Evolutionary conservation across 2,113 vertebrate species (phyloP), one percentile per base, ranked within the genome.

Genomic region (Lamprotornis superbus): DNA sequence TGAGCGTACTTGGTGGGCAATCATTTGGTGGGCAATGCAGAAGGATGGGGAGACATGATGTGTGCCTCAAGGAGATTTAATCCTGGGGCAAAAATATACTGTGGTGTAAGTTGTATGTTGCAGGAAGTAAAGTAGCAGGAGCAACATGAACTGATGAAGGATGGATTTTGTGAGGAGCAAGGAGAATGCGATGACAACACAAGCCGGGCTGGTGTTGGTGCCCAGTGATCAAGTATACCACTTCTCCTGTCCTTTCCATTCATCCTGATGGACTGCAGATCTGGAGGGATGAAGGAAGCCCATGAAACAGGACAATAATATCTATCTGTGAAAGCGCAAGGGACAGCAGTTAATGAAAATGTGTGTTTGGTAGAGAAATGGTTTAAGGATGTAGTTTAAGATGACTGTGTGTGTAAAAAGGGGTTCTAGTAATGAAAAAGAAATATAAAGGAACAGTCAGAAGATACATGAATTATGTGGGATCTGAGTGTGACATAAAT

Each of bases 141-240:
- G 15, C 27, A 31, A 50, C 25, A 42, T 4, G 21, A 76, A 76
- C 13, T 59, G 17, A 50, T 50, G 46, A 59, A 76, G 52, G 50
- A 59, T 7, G 1, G 42, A 67, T 50, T 85, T 50, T 42, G 27
- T 31, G 31, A 50, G 21, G 13, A 31, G 35, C 21, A 59, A 67
- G 35, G 42, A 65, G 42, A 50, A 67, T 21, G 13, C 0, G 0
- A 25, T 57, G 25, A 47, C 17, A 75, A 25, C 16, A 8, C 31
- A 57, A 25, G 13, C 30, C 0, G 0, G 30, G 35, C 12, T 9
- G 9, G 35, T 49, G 42, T 21, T 8, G 2, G 25, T 35, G 10
- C 31, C 21, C 20, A 50, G 0, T 40, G 24, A 35, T 4, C 10
- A 30, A 49, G 35, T 25, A 20, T 31, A 30, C 10, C 35, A n/a